Base-by-base conservation (phyloP, 92 coral and sea anemone genomes). In the Meandrina meandrites region DNA sequence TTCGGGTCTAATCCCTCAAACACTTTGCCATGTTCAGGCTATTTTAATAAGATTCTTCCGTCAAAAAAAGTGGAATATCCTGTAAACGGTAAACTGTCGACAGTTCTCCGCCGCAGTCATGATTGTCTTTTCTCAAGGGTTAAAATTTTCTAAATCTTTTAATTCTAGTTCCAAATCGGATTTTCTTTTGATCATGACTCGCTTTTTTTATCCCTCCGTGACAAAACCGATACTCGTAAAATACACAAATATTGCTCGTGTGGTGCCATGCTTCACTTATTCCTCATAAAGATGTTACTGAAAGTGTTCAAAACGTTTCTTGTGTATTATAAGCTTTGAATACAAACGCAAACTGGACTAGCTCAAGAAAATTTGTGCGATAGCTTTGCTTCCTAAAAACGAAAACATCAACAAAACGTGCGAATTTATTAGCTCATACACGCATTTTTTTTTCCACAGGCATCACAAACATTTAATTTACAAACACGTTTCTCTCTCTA, bases 401-500 rank as follows among this genome's bases (percentile, higher is more conserved):
- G 31, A 57, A 22, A 13, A 34, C 72, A 35, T 47, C 40, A 57
- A 4, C 56, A 17, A 57, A 22, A 79, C 16, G 21, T 40, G 4
- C n/a, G 21, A 73, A 12, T 57, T 56, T 60, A 79, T 57, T 57
- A 57, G 72, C 24, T 22, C 37, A 28, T 47, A 24, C 35, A 42
- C 36, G 58, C 60, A 66, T 17, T 15, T 66, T 47, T 42, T 62
- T 40, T 14, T 34, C 78, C 22, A 24, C 31, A 19, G 21, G 12
- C 56, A 56, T 24, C 30, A 60, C 30, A 60, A 60, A 60, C 24
- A 60, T 60, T 60, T 60, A 83, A 32, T 24, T 71, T 35, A 84
- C 34, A 84, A 47, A 56, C 27, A 50, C 0, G 87, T 84, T 75
- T 84, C 87, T 74, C 57, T 84, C 80, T 54, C 81, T 24, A 57